These are phyloP conservation scores for Zalophus californianus DNA, from an alignment of 2,797 vertebrate species.

Conservation along the genomic window DNA sequence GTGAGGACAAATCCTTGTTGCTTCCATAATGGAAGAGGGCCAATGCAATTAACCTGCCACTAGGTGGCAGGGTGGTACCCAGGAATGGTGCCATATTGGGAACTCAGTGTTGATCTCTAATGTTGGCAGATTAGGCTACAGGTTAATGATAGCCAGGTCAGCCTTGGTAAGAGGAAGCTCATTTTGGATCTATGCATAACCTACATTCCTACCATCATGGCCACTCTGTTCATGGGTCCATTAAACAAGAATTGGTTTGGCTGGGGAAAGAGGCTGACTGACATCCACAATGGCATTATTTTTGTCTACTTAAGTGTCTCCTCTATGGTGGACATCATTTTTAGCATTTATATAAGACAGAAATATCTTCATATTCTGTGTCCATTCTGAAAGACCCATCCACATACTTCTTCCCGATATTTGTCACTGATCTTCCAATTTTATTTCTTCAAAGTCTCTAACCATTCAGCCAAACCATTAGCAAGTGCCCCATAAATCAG, in stretches of 20 bases:
- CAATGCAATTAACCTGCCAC: constrained; percentile 41
- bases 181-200: neutral
- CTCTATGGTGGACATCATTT: neutral
- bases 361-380: neutral
- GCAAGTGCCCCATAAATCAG: neutral
- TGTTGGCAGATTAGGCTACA: neutral
- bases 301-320: neutral
- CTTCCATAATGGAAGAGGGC: neutral
- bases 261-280: neutral
- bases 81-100: constrained; percentile 56
- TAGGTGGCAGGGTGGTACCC: constrained; percentile 66
- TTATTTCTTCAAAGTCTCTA: neutral
- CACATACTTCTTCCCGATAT: neutral
- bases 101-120: neutral
- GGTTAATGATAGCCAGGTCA: neutral
- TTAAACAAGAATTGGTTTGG: neutral
- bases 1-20: neutral
- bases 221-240: neutral
- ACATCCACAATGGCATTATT: neutral
- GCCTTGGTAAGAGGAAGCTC: neutral
- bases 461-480: neutral
- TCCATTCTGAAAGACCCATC: neutral
- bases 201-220: neutral
- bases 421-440: neutral
- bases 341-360: neutral